Base-by-base conservation (phyloP, 2,888 invertebrate genomes). In the Dione juno region DNA sequence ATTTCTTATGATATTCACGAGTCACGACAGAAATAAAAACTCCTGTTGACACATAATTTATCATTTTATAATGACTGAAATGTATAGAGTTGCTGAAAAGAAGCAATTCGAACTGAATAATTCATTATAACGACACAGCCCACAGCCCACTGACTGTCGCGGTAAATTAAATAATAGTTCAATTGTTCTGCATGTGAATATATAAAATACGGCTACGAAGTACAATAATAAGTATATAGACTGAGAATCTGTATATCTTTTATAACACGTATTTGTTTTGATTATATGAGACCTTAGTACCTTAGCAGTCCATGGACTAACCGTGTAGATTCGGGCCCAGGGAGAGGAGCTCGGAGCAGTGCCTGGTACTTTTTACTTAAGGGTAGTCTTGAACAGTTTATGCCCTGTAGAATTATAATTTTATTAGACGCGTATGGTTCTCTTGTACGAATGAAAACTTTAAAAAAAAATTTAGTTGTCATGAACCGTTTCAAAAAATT, bases 171-270 rank as follows among this genome's bases (percentile, higher is more conserved):
- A 68, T 68, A 68, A 68, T 68, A 68, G 68, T 63, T 63, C 63
- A 68, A 68, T 68, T 68, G 68, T 68, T 63, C 53, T 68, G 53
- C 53, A 68, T 68, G 68, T 63, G 63, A 68, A 63, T 68, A 45
- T 45, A 61, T 61, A 52, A 21, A 59, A 61, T 59, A 67, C 52
- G 59, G 28, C 50, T 52, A 37, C 50, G 16, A 16, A 19, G 19
- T 53, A 43, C 19, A 13, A 19, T 35, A 48, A 19, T 45, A n/a
- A n/a, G n/a, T n/a, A 28, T 21, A n/a, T 53, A 53, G 19, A 37
- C 28, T 59, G 0, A 45, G n/a, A 67, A 43, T 40, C 13, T 50
- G 16, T 61, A 9, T 59, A 16, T 21, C 13, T 59, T 54, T 28
- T 37, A 16, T 61, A 61, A 61, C 45, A 28, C 13, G 45, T 19